These are phyloP conservation scores for Linnaemya vulpina DNA, from an alignment of 2,888 invertebrate genomes.

Conservation along the genomic window DNA sequence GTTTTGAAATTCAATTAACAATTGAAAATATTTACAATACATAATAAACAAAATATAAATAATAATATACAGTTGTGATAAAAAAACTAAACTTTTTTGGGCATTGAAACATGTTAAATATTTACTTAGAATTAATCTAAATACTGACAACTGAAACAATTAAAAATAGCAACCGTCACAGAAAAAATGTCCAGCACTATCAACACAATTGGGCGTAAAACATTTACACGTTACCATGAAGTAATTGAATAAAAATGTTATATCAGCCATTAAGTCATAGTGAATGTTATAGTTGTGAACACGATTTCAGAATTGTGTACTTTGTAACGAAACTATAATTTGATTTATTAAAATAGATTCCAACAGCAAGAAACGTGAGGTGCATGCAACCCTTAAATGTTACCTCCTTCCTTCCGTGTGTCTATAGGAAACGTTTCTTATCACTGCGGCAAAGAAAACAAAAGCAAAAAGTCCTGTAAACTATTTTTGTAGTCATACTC, in stretches of 20 bases:
- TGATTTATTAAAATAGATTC: constrained; percentile 17
- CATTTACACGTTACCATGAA: neutral
- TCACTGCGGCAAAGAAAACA: neutral
- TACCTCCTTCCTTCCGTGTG: constrained; percentile 3
- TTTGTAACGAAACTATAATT: constrained; percentile 10
- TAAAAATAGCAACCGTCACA: too few relatives aligned
- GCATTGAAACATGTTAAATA: too few relatives aligned
- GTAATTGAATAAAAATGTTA: neutral
- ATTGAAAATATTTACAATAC: too few relatives aligned
- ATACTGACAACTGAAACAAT: too few relatives aligned
- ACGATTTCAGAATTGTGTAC: constrained; percentile 5
- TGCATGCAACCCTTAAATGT: neutral
- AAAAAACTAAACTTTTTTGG: too few relatives aligned
- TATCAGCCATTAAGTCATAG: neutral
- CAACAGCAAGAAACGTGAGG: neutral
- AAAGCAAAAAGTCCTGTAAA: constrained; percentile 19
- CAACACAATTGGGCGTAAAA: neutral
- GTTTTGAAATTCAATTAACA: too few relatives aligned
- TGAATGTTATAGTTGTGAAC: neutral
- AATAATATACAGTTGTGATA: too few relatives aligned
- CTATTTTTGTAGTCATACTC: neutral
- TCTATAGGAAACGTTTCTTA: neutral
- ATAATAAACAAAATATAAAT: too few relatives aligned
- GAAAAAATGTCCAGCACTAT: too few relatives aligned
- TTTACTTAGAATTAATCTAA: too few relatives aligned